Base-by-base conservation (phyloP, 2,797 vertebrate genomes). In the Muscicapa striata region DNA sequence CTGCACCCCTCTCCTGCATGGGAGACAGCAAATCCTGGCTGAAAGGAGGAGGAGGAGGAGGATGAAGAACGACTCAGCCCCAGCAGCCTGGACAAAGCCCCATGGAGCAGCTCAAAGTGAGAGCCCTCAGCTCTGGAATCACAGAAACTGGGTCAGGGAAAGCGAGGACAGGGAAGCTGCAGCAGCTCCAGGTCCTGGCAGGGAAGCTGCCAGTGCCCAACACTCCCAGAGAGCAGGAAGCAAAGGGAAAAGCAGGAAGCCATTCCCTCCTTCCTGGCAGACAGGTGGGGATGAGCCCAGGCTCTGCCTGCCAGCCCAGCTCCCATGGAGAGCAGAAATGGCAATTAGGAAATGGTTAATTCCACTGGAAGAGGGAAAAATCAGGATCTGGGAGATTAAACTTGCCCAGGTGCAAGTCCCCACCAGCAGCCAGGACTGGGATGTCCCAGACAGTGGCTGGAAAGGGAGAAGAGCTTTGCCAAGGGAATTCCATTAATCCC, bases 111-210 rank as follows among this genome's bases (percentile, higher is more conserved):
- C 48, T 84, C 75, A 19, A 40, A 40, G 7, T 0, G 3, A 87
- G 55, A 61, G 51, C n/a, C 51, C 51, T 87, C 6, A 3, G 67
- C 76, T 59, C 68, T 45, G 76, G 61, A 81, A 67, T 59, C 2
- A 18, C 66, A 30, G 10, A 67, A 97, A 94, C 36, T 84, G 76
- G 96, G 95, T 85, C 96, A 95, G 84, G 19, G 80, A 34, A 86
- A 84, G 58, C 8, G 0, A 54, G 89, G 48, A 70, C 22, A 10
- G 74, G 17, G 8, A 63, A 8, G 45, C 59, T 40, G 77, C 59
- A 45, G 87, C 87, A 76, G 72, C 13, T 92, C 49, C 24, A 48
- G 86, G 77, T 69, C 6, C 0, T 19, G 34, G 2, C 52, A 26
- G 36, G 29, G 36, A 32, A 77, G n/a, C 52, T 51, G 79, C 48